These are phyloP conservation scores for Ornithorhynchus anatinus DNA, from an alignment of 2,113 vertebrate genomes.

Conservation along the genomic window DNA sequence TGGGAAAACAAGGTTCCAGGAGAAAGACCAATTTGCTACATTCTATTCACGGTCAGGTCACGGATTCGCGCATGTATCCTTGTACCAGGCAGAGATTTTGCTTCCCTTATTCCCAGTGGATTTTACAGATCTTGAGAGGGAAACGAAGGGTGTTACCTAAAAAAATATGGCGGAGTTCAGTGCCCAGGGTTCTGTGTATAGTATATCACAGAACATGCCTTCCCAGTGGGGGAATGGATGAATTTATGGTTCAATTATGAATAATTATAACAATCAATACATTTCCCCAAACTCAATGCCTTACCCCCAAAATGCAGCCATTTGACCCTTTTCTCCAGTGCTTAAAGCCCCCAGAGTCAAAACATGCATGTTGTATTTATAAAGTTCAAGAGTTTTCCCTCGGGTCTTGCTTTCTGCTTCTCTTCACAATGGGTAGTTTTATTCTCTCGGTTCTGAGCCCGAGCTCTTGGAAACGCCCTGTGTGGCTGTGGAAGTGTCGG, in stretches of 20 bases:
- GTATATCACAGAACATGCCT: neutral
- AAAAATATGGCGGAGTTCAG: too few relatives aligned
- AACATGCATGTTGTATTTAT: conserved; percentile 5
- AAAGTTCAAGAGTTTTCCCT: neutral
- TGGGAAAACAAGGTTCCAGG: too few relatives aligned
- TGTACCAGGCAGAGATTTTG: neutral
- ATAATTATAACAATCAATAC: conserved; percentile 52
- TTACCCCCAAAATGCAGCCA: conserved; percentile 42
- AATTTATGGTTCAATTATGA: conserved; percentile 65
- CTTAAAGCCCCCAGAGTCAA: conserved; percentile 33
- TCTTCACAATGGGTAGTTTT: too few relatives aligned
- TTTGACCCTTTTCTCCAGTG: conserved; percentile 33
- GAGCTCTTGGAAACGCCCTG: neutral
- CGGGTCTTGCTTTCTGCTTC: neutral
- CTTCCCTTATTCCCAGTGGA: neutral
- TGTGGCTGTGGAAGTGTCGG: neutral
- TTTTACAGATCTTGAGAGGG: neutral
- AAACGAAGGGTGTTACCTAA: neutral
- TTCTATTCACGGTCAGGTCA: too few relatives aligned
- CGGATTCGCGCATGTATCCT: too few relatives aligned
- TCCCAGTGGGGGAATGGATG: conserved; percentile 9
- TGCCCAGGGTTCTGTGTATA: conserved; percentile 7
- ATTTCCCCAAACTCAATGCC: conserved; percentile 52
- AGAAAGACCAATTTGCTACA: too few relatives aligned
- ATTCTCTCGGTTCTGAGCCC: neutral